Conservation (phyloP, 2,113 vertebrate species). For the Turdus rufiventris region DNA sequence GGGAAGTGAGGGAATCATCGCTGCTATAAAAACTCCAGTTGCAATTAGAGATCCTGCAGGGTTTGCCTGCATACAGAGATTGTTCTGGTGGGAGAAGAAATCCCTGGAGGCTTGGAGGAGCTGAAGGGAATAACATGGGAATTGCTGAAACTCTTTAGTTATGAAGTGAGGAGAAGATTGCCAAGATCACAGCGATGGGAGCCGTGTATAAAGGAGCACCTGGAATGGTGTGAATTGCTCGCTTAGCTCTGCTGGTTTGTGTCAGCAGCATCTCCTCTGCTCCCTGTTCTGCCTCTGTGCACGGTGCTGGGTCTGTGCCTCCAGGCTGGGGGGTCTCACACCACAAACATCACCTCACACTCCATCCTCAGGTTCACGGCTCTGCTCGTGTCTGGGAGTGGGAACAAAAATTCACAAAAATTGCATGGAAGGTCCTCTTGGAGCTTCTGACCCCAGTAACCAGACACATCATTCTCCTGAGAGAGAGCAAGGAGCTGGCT, state of each 20-base stretch:
- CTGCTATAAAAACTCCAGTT: not conserved
- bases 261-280: accelerated
- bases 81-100: not conserved
- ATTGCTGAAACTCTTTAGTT: not conserved
- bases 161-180: not conserved
- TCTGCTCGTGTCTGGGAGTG: not conserved
- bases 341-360: not conserved
- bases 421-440: not conserved
- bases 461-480: not conserved
- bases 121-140: accelerated
- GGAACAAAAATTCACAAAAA: not conserved
- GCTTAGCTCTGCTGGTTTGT: not conserved
- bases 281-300: not conserved
- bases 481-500: not conserved
- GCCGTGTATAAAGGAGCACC: not conserved
- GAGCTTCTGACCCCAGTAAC: not conserved
- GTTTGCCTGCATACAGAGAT: not conserved
- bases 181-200: not conserved
- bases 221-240: not conserved
- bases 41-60: not conserved
- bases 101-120: not conserved
- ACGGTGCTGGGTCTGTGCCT: not conserved
- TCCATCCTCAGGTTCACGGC: not conserved
- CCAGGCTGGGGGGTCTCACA: not conserved
- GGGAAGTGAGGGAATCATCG: not conserved